Evolutionary conservation across 1,140 invertebrate genomes (phyloP).

Genomic region (Apis laboriosa): DNA sequence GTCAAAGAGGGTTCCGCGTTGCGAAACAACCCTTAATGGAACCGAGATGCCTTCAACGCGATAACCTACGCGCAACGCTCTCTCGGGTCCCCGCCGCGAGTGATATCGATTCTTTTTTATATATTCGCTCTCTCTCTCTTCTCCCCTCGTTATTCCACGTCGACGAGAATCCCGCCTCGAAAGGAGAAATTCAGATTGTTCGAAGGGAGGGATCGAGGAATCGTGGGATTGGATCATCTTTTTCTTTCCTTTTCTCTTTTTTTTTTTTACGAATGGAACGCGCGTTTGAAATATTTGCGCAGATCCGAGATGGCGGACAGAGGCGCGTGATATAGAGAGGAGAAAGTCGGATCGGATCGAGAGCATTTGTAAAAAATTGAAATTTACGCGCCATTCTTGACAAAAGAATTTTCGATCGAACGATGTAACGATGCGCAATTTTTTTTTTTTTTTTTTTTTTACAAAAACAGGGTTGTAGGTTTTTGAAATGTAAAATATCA

Average conservation of each 20-base stretch:
- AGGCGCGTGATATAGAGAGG: too few species aligned
- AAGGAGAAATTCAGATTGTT: not conserved
- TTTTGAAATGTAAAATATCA: too few species aligned
- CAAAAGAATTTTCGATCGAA: too few species aligned
- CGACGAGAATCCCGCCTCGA: not conserved
- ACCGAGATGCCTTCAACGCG: conserved; percentile 60
- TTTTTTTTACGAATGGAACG: not conserved
- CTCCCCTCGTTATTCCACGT: not conserved
- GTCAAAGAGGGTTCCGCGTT: conserved; percentile 69
- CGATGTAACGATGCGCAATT: too few species aligned
- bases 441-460: too few species aligned
- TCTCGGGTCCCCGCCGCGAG: conserved; percentile 53
- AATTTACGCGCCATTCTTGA: too few species aligned
- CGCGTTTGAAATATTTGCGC: conserved; percentile 1
- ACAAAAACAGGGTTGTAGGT: too few species aligned
- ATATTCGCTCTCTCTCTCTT: conserved; percentile 29
- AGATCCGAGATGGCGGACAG: not conserved
- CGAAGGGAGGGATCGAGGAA: not conserved
- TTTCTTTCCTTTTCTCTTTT: not conserved
- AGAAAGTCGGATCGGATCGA: not conserved
- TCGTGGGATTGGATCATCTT: not conserved
- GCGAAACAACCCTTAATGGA: conserved; percentile 69
- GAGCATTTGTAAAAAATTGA: too few species aligned
- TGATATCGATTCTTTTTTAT: conserved; percentile 57
- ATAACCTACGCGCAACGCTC: conserved; percentile 64